A percentile compares a stretch with the other conserved stretches of the same genome.
Conservation (phyloP, 37 sponge, comb jelly and placozoan species). For the Diacarnus erythraeanus region DNA sequence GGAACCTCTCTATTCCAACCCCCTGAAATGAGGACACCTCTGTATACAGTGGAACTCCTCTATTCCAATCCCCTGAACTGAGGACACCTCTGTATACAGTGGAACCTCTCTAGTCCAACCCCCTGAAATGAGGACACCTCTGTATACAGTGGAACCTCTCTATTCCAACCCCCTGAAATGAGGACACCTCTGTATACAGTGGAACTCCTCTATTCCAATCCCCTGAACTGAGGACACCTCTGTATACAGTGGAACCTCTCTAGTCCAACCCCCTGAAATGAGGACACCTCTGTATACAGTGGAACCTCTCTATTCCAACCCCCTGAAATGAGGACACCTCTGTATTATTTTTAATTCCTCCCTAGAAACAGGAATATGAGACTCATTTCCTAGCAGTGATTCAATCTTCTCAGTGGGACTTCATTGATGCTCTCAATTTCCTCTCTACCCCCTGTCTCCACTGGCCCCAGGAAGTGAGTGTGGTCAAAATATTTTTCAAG, state of each 20-base stretch:
- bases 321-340: neutral
- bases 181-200: too few relatives aligned
- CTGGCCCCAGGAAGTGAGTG: constrained; percentile 10
- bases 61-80: neutral
- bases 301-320: neutral
- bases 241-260: neutral
- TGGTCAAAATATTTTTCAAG: neutral
- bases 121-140: neutral
- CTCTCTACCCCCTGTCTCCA: neutral
- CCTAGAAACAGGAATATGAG: constrained; percentile 13
- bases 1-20: neutral
- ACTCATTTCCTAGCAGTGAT: constrained; percentile 12
- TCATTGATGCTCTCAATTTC: constrained; percentile 16
- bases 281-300: too few relatives aligned
- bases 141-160: neutral
- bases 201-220: neutral
- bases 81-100: too few relatives aligned
- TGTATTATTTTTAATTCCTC: neutral
- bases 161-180: neutral
- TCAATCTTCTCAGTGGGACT: constrained; percentile 27
- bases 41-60: neutral
- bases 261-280: neutral
- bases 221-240: neutral
- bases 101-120: neutral
- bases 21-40: neutral